Evolutionary conservation across 1,140 invertebrate genomes (phyloP), one percentile per base, ranked within the genome.

Genomic region (Hestina assimilis): DNA sequence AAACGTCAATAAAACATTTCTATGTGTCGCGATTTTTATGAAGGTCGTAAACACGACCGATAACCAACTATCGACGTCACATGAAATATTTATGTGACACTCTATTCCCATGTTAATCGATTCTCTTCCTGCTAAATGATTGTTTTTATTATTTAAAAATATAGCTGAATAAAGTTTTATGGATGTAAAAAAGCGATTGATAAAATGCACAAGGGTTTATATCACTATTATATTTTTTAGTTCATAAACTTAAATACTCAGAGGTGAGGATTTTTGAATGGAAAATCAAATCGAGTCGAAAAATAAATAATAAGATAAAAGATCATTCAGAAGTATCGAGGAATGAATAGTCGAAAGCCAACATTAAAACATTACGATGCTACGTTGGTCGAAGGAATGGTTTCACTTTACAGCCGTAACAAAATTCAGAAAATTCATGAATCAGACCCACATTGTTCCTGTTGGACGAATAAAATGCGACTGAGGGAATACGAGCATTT

Each of bases 11-110:
- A 74, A 70, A 70, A 69, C 52, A 35, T 61, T 56, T 52, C 57
- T 63, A 54, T 51, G 31, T 54, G 45, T 48, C 45, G 45, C 55
- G 45, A 72, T 70, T 77, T 79, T 79, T 77, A 79, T 77, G 66
- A 70, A 60, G 48, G 52, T 54, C 60, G 55, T 79, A 79, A 77
- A 79, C 63, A 69, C 60, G 63, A 65, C 58, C 70, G 63, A 70
- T 68, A 70, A 68, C 56, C 67, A 62, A 73, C 74, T 80, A 77
- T 75, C 70, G 63, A 70, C 71, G 69, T 77, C 65, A 59, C 63
- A 75, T 75, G 66, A 74, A 72, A 77, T 66, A 71, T 75, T 79
- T 72, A 76, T 70, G 68, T 60, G 58, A 42, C 67, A 56, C 66
- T 38, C 33, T n/a, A 38, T 38, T 38, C 33, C 3, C 9, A 8